Evolutionary conservation across 1,140 invertebrate species (phyloP).

Genomic region (Drosophila yakuba): DNA sequence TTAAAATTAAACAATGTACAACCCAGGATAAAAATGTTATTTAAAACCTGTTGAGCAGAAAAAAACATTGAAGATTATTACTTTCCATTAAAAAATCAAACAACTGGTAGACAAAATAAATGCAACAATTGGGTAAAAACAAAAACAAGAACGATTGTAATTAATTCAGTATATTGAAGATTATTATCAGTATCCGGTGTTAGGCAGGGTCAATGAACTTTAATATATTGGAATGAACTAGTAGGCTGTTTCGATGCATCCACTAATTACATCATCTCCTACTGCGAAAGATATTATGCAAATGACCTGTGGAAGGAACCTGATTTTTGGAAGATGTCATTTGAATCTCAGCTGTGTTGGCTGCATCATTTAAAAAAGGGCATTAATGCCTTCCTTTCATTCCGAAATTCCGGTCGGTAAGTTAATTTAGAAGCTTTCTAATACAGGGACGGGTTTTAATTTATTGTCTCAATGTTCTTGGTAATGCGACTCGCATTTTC

Average conservation of each 20-base stretch:
- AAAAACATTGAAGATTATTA: not conserved
- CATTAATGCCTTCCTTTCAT: not conserved
- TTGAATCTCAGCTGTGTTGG: not conserved
- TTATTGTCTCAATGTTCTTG: conserved; percentile 13
- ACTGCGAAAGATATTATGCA: conserved; percentile 8
- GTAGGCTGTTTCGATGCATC: not conserved
- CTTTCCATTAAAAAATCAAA: not conserved
- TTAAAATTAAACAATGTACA: too few species aligned
- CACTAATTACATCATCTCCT: conserved; percentile 23
- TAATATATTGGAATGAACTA: not conserved
- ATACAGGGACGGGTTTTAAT: conserved; percentile 6
- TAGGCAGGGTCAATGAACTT: conserved; percentile 28
- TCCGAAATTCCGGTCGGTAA: conserved; percentile 3
- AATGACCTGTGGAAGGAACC: conserved; percentile 28
- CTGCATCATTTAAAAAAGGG: conserved; percentile 21
- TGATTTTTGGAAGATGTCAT: not conserved
- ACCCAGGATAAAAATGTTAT: not conserved
- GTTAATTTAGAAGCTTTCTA: conserved; percentile 28
- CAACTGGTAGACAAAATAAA: conserved; percentile 23
- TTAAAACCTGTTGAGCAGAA: not conserved
- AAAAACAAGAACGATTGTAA: not conserved
- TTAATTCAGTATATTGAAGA: conserved; percentile 1
- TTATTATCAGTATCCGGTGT: conserved; percentile 11
- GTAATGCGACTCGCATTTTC: conserved; percentile 5
- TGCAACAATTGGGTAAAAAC: conserved; percentile 13